Conservation (phyloP, 2,113 vertebrate species). For the Eretmodus cyanostictus region DNA sequence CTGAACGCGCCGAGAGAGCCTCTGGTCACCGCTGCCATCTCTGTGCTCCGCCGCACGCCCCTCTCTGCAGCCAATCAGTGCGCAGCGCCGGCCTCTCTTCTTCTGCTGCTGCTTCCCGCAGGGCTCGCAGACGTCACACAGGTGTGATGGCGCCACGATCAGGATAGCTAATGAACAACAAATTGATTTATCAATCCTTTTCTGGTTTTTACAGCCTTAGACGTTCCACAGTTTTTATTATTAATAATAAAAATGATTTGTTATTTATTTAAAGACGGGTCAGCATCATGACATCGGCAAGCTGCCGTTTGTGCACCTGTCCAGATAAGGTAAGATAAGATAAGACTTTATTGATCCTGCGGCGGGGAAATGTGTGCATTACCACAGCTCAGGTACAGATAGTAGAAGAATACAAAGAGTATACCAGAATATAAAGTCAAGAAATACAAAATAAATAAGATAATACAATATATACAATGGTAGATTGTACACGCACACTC, state of each 20-base stretch:
- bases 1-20: constrained; percentile 61
- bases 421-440: background rate
- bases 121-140: background rate
- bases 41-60: constrained; percentile 55
- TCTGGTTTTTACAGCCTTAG: background rate
- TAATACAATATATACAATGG: background rate
- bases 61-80: constrained; percentile 53
- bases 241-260: background rate
- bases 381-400: background rate
- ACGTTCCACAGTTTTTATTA: background rate
- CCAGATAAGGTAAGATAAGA: background rate
- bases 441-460: background rate
- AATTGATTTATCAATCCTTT: background rate
- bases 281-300: background rate
- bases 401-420: background rate
- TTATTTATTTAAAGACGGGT: background rate
- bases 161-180: background rate
- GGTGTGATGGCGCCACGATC: background rate
- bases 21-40: constrained; percentile 83
- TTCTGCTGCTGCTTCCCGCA: background rate
- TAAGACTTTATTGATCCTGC: background rate
- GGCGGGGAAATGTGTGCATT: background rate
- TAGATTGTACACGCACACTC: background rate
- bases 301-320: background rate
- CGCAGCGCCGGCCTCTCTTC: background rate